A percentile compares a stretch with the other conserved stretches of the same genome.
Conservation (phyloP, 2,888 invertebrate species). For the Agonopterix heracliana region DNA sequence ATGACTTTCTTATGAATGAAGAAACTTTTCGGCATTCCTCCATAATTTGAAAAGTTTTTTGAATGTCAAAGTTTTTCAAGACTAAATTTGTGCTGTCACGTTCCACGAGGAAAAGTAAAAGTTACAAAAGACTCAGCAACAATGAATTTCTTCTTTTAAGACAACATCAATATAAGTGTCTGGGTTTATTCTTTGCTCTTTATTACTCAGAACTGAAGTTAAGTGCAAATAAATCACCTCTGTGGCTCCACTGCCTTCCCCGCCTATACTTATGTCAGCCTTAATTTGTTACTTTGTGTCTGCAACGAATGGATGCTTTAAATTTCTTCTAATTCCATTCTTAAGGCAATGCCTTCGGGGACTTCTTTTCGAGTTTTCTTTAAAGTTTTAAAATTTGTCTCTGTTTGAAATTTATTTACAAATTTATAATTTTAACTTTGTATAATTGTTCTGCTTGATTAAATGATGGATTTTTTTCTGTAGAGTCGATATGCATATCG, state of each 20-base stretch:
- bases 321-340: background rate
- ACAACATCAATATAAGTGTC: constrained; percentile 27
- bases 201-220: constrained; percentile 29
- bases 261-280: constrained; percentile 10
- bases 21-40: too few relatives aligned
- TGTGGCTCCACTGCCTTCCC: constrained; percentile 3
- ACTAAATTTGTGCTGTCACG: background rate
- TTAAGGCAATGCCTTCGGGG: too few relatives aligned
- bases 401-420: too few relatives aligned
- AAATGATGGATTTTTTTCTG: too few relatives aligned
- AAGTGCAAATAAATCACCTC: constrained; percentile 40
- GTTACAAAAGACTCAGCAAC: too few relatives aligned
- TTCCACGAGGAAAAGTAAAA: constrained; percentile 3
- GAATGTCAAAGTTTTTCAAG: background rate
- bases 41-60: too few relatives aligned
- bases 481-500: too few relatives aligned
- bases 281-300: constrained; percentile 17
- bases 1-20: too few relatives aligned
- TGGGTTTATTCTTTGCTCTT: constrained; percentile 30
- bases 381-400: too few relatives aligned
- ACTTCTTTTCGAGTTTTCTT: too few relatives aligned
- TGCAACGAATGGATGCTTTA: constrained; percentile 16
- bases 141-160: constrained; percentile 8
- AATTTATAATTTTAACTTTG: too few relatives aligned
- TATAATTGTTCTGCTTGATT: too few relatives aligned